These are phyloP conservation scores for Desoria tigrina DNA, from an alignment of 2,888 invertebrate species.

Conservation along the genomic window DNA sequence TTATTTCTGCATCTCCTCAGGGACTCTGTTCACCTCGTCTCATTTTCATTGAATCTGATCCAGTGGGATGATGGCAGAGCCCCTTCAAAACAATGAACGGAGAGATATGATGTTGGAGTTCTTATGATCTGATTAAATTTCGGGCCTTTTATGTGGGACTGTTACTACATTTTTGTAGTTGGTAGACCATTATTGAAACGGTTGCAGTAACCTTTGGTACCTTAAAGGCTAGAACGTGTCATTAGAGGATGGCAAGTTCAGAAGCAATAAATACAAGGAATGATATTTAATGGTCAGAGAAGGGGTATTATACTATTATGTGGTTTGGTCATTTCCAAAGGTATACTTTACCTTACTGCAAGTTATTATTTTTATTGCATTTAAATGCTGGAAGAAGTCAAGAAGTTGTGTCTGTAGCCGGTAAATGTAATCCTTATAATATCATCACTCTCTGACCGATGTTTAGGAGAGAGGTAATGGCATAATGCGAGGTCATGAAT, in stretches of 20 bases:
- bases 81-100: too few species aligned
- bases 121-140: too few species aligned
- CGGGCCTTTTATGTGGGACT: too few species aligned
- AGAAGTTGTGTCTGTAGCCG: background rate
- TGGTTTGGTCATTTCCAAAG: slow-evolving; percentile 15
- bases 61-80: too few species aligned
- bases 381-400: slow-evolving; percentile 7
- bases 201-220: too few species aligned
- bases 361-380: slow-evolving; percentile 7
- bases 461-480: background rate
- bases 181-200: too few species aligned
- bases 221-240: slow-evolving; percentile 10
- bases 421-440: background rate
- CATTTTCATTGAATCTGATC: too few species aligned
- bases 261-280: slow-evolving; percentile 9
- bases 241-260: background rate
- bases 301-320: slow-evolving; percentile 12
- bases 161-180: too few species aligned
- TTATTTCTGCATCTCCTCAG: too few species aligned
- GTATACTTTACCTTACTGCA: background rate
- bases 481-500: slow-evolving; percentile 32
- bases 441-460: background rate
- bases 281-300: slow-evolving; percentile 10
- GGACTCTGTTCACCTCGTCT: too few species aligned
- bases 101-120: too few species aligned